Base-by-base conservation (phyloP, 2,888 invertebrate species). In the Thecocarcelia acutangulata region DNA sequence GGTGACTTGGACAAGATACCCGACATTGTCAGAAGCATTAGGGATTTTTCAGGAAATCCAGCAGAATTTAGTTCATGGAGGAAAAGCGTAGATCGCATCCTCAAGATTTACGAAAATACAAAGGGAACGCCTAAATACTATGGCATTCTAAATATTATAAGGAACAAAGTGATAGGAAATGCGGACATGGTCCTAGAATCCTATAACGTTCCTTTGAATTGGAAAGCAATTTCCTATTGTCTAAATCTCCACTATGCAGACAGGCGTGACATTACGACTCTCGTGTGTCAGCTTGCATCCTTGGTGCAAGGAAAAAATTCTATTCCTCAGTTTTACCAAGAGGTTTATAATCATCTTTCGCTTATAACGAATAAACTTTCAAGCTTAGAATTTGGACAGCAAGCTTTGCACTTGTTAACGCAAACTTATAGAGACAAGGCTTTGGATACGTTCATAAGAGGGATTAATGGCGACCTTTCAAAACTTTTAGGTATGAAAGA, bases 231-330 rank as follows among this genome's bases (percentile, higher is more conserved):
- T 46, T n/a, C 9, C 3, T 1, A 44, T 9, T 61, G 61, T 9
- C n/a, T 61, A 0, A 61, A 44, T 2, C 42, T 59, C 8, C 61
- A 61, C 9, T 61, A 61, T 3, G 61, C 61, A 1, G 44, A 61
- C 46, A 44, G 24, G 44, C 19, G 61, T 3, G 61, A 61, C 15
- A 24, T 61, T 24, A 61, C 44, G 1, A 61, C 61, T 15, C n/a
- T 61, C 0, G 42, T 44, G 8, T 61, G 24, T 15, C 44, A 61
- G 3, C 48, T 64, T 13, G 12, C 37, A 17, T 50, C 61, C 0
- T 9, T 66, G 1, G 66, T 66, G 1, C 50, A 66, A 66, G 52
- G 21, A n/a, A 2, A 17, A n/a, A n/a, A 2, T 0, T 33, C 50
- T 2, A 66, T 50, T 1, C 40, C 8, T 9, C 4, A 37, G 13